Percentiles rank a stretch among this genome's conserved stretches.
These are phyloP conservation scores for Sebastes itinus DNA, from an alignment of 2,797 vertebrate species.

Conservation along the genomic window DNA sequence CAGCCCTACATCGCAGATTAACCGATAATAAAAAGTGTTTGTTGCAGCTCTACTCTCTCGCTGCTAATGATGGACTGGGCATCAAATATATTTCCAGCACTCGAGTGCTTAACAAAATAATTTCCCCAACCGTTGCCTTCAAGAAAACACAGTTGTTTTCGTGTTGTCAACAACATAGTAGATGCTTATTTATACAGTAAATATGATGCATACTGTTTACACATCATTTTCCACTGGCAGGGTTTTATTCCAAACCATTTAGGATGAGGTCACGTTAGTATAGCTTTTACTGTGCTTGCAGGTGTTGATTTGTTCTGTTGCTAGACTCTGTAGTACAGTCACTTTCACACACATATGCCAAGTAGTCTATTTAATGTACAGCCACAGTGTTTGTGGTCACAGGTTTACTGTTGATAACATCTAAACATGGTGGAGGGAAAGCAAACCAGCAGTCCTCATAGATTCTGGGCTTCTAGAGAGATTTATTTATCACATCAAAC, in stretches of 20 bases:
- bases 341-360: constrained; percentile 15
- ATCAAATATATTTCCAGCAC: constrained; percentile 13
- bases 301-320: constrained; percentile 15
- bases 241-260: constrained; percentile 24
- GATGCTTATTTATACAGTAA: constrained; percentile 29
- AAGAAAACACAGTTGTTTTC: constrained; percentile 30
- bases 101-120: constrained; percentile 4
- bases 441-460: background rate
- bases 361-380: constrained; percentile 7
- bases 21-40: background rate
- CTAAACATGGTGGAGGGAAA: background rate
- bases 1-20: background rate
- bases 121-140: constrained; percentile 16
- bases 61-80: constrained; percentile 6
- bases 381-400: constrained; percentile 11
- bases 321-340: constrained; percentile 8
- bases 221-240: constrained; percentile 38
- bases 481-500: constrained; percentile 35
- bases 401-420: constrained; percentile 26
- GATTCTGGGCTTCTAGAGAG: constrained; percentile 1
- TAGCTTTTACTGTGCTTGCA: constrained; percentile 18
- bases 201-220: constrained; percentile 18
- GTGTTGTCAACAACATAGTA: constrained; percentile 12
- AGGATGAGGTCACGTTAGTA: constrained; percentile 16
- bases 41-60: background rate